phyloP scores from a whole-genome alignment of 2,888 invertebrate genomes.

The Notodonta dromedarius region DNA sequence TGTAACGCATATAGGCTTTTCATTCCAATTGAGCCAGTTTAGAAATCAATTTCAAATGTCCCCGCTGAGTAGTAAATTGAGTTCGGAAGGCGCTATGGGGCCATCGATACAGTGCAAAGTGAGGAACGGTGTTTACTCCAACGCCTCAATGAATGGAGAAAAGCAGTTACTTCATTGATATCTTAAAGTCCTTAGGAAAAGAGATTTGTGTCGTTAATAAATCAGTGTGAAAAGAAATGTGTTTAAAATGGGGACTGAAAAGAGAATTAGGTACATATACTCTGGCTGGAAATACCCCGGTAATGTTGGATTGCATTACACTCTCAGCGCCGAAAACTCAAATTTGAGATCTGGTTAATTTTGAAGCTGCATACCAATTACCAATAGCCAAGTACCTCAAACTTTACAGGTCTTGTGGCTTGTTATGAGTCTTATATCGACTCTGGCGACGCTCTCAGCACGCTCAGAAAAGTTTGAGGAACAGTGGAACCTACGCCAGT shows the following conservation, averaged over 20 bases:
- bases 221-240: not conserved
- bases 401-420: too few species aligned
- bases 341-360: too few species aligned
- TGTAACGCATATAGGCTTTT: not conserved
- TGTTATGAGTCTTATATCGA: too few species aligned
- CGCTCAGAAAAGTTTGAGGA: too few species aligned
- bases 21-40: not conserved
- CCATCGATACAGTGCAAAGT: not conserved
- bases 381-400: too few species aligned
- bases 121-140: constrained; percentile 1
- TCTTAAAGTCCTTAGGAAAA: not conserved
- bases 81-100: constrained; percentile 3
- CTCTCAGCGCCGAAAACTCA: too few species aligned
- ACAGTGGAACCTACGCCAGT: too few species aligned
- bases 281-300: too few species aligned
- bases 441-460: too few species aligned
- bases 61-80: not conserved
- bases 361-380: too few species aligned
- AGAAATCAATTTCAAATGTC: constrained; percentile 6
- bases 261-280: too few species aligned
- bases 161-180: not conserved
- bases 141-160: not conserved
- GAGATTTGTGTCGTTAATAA: not conserved
- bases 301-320: too few species aligned
- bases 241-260: not conserved